A percentile compares a stretch with the other conserved stretches of the same genome.
Evolutionary conservation across 2,888 invertebrate species (phyloP).

Genomic region (Hirtodrosophila alboralis): DNA sequence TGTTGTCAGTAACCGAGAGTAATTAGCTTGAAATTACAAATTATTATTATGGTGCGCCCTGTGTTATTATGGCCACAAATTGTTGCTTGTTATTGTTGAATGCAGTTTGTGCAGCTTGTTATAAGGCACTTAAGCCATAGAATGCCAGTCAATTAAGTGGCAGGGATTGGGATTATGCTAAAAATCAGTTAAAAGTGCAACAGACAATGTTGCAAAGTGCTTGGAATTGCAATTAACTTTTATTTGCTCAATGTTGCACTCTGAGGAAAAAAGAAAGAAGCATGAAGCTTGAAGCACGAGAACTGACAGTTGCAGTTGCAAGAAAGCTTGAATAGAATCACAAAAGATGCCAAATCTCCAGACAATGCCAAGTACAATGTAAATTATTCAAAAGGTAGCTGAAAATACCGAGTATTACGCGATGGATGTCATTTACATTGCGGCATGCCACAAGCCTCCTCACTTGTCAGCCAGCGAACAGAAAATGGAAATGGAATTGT

Average conservation of each 20-base stretch:
- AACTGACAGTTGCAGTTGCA: conserved; percentile 19
- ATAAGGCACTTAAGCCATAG: conserved; percentile 24
- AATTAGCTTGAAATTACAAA: conserved; percentile 56
- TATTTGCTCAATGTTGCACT: conserved; percentile 39
- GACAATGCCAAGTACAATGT: conserved; percentile 69
- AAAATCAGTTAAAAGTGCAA: conserved; percentile 31
- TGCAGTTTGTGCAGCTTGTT: conserved; percentile 25
- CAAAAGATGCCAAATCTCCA: conserved; percentile 61
- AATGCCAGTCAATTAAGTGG: conserved; percentile 24
- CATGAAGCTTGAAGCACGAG: no score
- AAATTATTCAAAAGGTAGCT: conserved; percentile 75
- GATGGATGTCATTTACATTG: conserved; percentile 71
- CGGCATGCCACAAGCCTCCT: conserved; percentile 32
- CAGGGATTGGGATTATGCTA: conserved; percentile 24
- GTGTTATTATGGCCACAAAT: conserved; percentile 32
- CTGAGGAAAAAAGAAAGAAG: conserved; percentile 1
- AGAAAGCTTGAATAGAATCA: conserved; percentile 30
- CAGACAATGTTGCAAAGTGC: conserved; percentile 40
- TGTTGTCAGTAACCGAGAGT: conserved; percentile 51
- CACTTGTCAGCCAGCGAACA: conserved; percentile 28
- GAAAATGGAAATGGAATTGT: conserved; percentile 54
- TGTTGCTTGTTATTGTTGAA: no score
- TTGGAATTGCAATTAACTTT: conserved; percentile 52
- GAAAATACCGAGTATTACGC: conserved; percentile 60
- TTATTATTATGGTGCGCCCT: conserved; percentile 37